These are phyloP conservation scores for Arremon brunneinucha DNA, from an alignment of 2,797 vertebrate genomes.

Conservation along the genomic window DNA sequence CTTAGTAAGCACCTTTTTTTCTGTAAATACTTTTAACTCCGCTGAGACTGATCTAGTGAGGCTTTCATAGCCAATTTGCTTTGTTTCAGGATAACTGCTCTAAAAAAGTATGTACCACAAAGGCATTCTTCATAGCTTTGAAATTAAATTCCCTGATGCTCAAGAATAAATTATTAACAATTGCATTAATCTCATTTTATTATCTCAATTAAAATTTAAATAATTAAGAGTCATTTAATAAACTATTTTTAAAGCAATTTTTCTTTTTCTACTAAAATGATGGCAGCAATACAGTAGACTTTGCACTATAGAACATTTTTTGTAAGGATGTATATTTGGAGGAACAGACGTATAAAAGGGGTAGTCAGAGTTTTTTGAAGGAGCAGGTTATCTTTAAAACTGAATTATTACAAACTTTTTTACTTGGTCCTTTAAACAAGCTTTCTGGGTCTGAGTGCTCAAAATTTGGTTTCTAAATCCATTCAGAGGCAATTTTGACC, in stretches of 20 bases:
- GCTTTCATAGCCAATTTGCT: background rate
- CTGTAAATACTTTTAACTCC: background rate
- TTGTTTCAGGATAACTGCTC: background rate
- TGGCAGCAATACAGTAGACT: background rate
- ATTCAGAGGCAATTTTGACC: background rate
- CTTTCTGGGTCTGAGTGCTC: background rate
- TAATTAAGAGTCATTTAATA: background rate
- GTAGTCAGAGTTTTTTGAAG: background rate
- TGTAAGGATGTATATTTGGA: background rate
- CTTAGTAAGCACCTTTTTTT: background rate
- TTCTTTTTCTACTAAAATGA: background rate
- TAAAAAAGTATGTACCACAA: background rate
- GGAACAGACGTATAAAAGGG: background rate
- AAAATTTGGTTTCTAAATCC: background rate
- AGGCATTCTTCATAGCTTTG: background rate
- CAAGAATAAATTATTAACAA: background rate
- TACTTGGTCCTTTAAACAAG: background rate
- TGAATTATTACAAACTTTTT: background rate
- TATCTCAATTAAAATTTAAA: background rate
- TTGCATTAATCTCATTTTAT: background rate
- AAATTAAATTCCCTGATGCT: background rate
- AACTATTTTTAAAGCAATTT: background rate
- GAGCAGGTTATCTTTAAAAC: background rate
- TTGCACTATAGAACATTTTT: background rate
- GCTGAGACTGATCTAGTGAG: background rate